A percentile compares a stretch with the other conserved stretches of the same genome.
phyloP scores from a whole-genome alignment of 1,140 invertebrate genomes.

The Habropoda laboriosa region DNA sequence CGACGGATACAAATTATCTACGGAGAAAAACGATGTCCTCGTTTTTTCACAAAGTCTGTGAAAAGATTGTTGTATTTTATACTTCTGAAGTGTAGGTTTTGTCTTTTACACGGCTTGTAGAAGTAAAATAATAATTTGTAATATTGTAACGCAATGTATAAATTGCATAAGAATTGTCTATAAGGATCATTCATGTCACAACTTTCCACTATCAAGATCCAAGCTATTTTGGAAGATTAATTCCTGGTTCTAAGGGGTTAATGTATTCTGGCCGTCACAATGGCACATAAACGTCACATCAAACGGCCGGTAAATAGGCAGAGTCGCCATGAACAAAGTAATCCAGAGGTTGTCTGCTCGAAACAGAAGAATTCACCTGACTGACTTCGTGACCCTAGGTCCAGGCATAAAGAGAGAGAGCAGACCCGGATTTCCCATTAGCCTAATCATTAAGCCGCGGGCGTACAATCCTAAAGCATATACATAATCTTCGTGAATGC shows the following conservation, averaged over 20 bases:
- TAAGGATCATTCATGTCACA: neutral
- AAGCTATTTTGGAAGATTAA: neutral
- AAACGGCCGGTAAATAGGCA: slow-evolving; percentile 6
- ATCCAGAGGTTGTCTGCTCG: slow-evolving; percentile 49
- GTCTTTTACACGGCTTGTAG: neutral
- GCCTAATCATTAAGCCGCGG: slow-evolving; percentile 54
- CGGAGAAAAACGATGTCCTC: neutral
- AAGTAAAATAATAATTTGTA: no score
- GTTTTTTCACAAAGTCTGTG: neutral
- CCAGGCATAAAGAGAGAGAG: slow-evolving; percentile 40
- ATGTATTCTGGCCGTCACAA: neutral
- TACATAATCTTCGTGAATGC: slow-evolving; percentile 54
- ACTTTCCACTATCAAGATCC: slow-evolving; percentile 4
- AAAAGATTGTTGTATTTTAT: neutral
- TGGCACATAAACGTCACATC: slow-evolving; percentile 21
- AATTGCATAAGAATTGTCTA: neutral
- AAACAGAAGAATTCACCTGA: slow-evolving; percentile 61
- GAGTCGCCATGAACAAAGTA: slow-evolving; percentile 45
- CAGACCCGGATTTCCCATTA: slow-evolving; percentile 63
- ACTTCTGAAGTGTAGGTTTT: neutral
- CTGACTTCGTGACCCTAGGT: slow-evolving; percentile 56
- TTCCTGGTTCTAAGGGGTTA: neutral
- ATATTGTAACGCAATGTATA: no score
- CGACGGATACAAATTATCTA: neutral
- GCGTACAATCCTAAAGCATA: slow-evolving; percentile 50